Evolutionary conservation across 2,113 vertebrate species (phyloP), one percentile per base, ranked within the genome.

Genomic region (Centrocercus urophasianus): DNA sequence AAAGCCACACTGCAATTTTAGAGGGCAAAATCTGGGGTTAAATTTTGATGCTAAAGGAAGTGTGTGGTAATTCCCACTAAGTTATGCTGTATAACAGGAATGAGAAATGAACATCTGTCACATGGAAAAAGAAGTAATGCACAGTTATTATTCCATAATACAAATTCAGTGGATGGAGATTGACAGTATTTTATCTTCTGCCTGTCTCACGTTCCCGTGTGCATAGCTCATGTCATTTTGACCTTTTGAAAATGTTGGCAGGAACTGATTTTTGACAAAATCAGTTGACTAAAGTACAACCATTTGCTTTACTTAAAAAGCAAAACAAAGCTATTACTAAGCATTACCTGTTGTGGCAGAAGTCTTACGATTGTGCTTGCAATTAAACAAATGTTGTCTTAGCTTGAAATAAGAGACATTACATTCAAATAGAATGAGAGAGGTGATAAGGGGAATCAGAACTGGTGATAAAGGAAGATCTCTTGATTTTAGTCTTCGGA

Each of bases 221-320:
- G 64, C 60, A 17, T 77, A 8, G n/a, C n/a, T 89, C 17, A 4
- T 77, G 38, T 52, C 77, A 82, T 87, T 95, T 76, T 89, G 40
- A 22, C 81, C 66, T 66, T 76, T 89, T 87, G 60, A 66, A 86
- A 86, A 63, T 21, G 47, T 73, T 88, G 64, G 19, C 89, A 96
- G 84, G 72, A 93, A 89, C 83, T 64, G 89, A 67, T 93, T 93
- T 93, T 88, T 86, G 4, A 74, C 75, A 92, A 91, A 91, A 95
- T 45, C 34, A 3, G 38, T 38, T 38, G 38, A 38, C 38, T 38
- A 38, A 76, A 92, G n/a, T 83, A 59, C 10, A 36, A 89, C 54
- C 18, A 2, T 88, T 93, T 89, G 61, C 40, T 90, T 87, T 88
- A 81, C 77, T 91, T 88, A 88, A 83, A 92, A 93, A 89, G n/a